Conservation (phyloP, 1,140 invertebrate genomes). For the Linepithema humile region DNA sequence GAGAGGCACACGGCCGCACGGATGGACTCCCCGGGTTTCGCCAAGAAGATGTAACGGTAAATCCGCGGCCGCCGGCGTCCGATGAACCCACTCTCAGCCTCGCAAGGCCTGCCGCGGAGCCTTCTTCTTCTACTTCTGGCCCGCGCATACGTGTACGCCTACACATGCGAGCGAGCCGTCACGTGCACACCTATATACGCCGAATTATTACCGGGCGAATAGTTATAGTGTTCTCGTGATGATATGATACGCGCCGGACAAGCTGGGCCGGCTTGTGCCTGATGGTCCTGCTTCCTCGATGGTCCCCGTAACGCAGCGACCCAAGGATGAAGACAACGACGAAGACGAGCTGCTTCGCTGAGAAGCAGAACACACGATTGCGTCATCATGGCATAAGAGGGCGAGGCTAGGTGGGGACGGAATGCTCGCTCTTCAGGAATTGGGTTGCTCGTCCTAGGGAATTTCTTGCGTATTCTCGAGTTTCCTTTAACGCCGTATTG, state of each 20-base stretch:
- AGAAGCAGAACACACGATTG: slow-evolving; percentile 57
- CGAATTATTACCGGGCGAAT: slow-evolving; percentile 63
- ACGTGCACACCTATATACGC: not conserved
- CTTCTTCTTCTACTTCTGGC: slow-evolving; percentile 42
- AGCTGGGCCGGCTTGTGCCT: not conserved
- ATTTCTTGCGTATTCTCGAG: not conserved
- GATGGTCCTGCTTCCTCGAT: slow-evolving; percentile 1
- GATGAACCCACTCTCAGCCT: slow-evolving; percentile 83
- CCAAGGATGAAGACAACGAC: not conserved
- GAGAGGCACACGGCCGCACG: slow-evolving; percentile 52
- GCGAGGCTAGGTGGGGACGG: slow-evolving; percentile 24
- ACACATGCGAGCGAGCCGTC: not conserved
- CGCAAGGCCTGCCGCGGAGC: slow-evolving; percentile 61
- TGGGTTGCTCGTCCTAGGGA: slow-evolving; percentile 65
- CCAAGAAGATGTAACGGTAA: slow-evolving; percentile 84
- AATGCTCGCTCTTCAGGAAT: slow-evolving; percentile 69
- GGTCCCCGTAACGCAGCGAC: not conserved
- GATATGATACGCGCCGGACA: not conserved
- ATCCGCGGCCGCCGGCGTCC: slow-evolving; percentile 83
- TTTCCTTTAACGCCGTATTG: not conserved
- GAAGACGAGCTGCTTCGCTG: slow-evolving; percentile 39
- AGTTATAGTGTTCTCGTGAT: slow-evolving; percentile 26
- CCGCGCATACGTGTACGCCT: slow-evolving; percentile 30
- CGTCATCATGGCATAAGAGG: slow-evolving; percentile 64
- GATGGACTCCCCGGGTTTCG: slow-evolving; percentile 78